Evolutionary conservation across 2,797 vertebrate genomes (phyloP).

Genomic region (Peromyscus nudipes): DNA sequence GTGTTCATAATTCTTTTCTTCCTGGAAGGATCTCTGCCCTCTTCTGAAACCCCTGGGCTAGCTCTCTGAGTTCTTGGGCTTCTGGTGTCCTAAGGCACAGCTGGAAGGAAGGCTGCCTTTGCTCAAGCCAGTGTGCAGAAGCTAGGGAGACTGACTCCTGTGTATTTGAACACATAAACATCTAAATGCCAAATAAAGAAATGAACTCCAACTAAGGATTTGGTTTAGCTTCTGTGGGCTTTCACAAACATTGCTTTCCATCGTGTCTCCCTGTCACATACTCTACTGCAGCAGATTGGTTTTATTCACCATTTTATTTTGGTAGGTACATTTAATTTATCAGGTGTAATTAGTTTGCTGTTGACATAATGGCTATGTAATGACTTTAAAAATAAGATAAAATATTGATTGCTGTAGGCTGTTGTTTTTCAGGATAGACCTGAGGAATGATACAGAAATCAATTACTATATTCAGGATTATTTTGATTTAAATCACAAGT

Average conservation of each 20-base stretch:
- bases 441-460: slow-evolving; percentile 60
- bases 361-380: slow-evolving; percentile 13
- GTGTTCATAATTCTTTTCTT: not conserved
- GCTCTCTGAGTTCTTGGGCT: not conserved
- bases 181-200: not conserved
- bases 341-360: slow-evolving; percentile 32
- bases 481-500: slow-evolving; percentile 64
- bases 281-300: not conserved
- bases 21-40: not conserved
- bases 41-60: not conserved
- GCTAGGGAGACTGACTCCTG: not conserved
- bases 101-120: not conserved
- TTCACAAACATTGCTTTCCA: not conserved
- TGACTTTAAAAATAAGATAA: slow-evolving; percentile 63
- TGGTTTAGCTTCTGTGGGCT: not conserved
- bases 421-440: slow-evolving; percentile 39
- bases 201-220: not conserved
- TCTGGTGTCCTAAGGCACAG: not conserved
- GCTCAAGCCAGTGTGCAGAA: not conserved
- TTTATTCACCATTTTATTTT: not conserved
- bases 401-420: slow-evolving; percentile 27
- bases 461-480: slow-evolving; percentile 42
- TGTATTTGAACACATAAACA: not conserved
- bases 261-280: not conserved
- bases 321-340: not conserved